Evolutionary conservation across 1,140 invertebrate genomes (phyloP).

Genomic region (Vanessa atalanta): DNA sequence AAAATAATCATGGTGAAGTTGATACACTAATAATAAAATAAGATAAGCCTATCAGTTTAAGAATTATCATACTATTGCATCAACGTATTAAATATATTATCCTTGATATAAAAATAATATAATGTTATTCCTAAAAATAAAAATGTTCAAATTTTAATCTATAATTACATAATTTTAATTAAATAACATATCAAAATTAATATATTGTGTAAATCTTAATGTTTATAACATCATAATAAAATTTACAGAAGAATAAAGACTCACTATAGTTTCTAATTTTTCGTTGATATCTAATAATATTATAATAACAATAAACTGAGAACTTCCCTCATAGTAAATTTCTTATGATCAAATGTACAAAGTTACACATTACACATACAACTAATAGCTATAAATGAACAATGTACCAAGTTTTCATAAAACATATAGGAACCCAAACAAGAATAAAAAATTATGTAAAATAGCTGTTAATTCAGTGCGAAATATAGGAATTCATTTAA

Average conservation of each 20-base stretch:
- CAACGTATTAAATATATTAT: neutral
- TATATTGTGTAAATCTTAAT: neutral
- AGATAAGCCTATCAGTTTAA: neutral
- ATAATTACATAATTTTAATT: neutral
- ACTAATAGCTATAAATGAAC: neutral
- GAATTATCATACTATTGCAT: neutral
- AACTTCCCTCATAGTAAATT: neutral
- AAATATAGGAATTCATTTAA: neutral
- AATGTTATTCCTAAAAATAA: neutral
- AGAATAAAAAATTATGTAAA: slow-evolving; percentile 1
- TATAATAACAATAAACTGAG: slow-evolving; percentile 9
- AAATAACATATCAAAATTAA: neutral
- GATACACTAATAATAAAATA: neutral
- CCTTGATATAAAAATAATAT: neutral
- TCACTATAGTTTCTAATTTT: slow-evolving; percentile 1
- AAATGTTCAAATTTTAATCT: neutral
- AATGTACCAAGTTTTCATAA: slow-evolving; percentile 11
- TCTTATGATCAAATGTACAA: neutral
- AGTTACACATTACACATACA: neutral
- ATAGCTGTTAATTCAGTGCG: neutral
- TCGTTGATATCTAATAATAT: slow-evolving; percentile 9
- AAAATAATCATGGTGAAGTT: neutral
- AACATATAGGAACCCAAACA: slow-evolving; percentile 22
- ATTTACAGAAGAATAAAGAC: slow-evolving; percentile 8
- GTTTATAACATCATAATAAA: slow-evolving; percentile 18